Conservation (phyloP, 92 coral and sea anemone genomes). For the Nematostella vectensis region DNA sequence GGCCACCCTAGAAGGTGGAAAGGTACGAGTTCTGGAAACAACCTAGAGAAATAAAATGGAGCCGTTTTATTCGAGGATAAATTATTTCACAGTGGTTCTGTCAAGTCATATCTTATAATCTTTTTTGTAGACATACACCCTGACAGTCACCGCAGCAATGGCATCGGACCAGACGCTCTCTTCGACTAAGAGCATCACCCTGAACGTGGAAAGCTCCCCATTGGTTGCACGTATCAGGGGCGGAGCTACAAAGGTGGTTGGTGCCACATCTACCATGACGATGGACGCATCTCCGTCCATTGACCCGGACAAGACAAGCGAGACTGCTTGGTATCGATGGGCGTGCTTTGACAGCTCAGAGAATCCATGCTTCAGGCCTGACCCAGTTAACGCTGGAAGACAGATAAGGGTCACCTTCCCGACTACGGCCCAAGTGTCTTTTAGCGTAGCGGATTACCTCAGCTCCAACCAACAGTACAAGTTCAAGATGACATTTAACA, state of each 20-base stretch:
- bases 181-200: constrained; percentile 14
- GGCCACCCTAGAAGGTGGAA: constrained; percentile 43
- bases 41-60: neutral
- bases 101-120: too few species aligned
- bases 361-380: constrained; percentile 45
- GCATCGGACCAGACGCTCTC: constrained; percentile 36
- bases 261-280: constrained; percentile 17
- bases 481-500: constrained; percentile 42
- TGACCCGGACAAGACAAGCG: constrained; percentile 49
- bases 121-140: constrained; percentile 37
- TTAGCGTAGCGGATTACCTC: too few species aligned
- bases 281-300: constrained; percentile 29
- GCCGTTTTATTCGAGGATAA: neutral
- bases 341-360: constrained; percentile 26
- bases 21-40: constrained; percentile 19
- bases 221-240: constrained; percentile 39
- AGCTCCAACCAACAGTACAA: too few species aligned
- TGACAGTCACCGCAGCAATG: constrained; percentile 53
- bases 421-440: neutral
- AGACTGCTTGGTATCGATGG: constrained; percentile 39
- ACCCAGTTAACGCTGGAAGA: constrained; percentile 13
- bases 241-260: constrained; percentile 20
- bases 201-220: constrained; percentile 38
- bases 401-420: constrained; percentile 36
- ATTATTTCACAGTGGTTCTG: neutral